Percentiles rank a stretch among this genome's conserved stretches.
Conservation (phyloP, 2,797 vertebrate genomes). For the Clarias platycephalus region DNA sequence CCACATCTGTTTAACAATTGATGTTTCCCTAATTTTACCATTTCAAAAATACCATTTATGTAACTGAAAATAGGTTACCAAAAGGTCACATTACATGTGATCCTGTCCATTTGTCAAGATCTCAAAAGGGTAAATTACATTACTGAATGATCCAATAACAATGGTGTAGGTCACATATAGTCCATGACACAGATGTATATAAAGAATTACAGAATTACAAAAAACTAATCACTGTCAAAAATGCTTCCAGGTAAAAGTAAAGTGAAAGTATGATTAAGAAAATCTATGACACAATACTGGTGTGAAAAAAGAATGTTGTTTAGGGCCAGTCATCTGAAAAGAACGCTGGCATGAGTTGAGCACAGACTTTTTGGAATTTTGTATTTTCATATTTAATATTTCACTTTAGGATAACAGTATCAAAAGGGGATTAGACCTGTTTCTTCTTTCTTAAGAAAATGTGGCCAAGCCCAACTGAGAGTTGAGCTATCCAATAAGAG, state of each 20-base stretch:
- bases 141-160: slow-evolving; percentile 22
- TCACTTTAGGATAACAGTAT: slow-evolving; percentile 54
- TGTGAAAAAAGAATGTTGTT: neutral
- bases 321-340: slow-evolving; percentile 21
- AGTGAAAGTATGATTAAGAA: neutral
- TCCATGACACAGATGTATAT: slow-evolving; percentile 25
- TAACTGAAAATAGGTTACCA: slow-evolving; percentile 4
- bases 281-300: slow-evolving; percentile 21
- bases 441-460: slow-evolving; percentile 46
- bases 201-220: slow-evolving; percentile 28
- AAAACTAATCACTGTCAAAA: slow-evolving; percentile 19
- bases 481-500: slow-evolving; percentile 33
- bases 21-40: neutral
- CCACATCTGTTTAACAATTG: slow-evolving; percentile 20
- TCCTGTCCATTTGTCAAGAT: slow-evolving; percentile 13
- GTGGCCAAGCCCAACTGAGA: slow-evolving; percentile 39
- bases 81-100: neutral
- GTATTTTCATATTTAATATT: slow-evolving; percentile 39
- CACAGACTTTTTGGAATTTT: slow-evolving; percentile 54
- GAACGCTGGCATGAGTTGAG: slow-evolving; percentile 40
- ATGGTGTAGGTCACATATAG: slow-evolving; percentile 20
- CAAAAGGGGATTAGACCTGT: slow-evolving; percentile 52
- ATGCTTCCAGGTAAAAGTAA: slow-evolving; percentile 32
- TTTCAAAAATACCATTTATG: slow-evolving; percentile 2
- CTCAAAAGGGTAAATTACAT: slow-evolving; percentile 8